phyloP scores from a whole-genome alignment of 2,888 invertebrate species.

The Drosophila percnosoma region DNA sequence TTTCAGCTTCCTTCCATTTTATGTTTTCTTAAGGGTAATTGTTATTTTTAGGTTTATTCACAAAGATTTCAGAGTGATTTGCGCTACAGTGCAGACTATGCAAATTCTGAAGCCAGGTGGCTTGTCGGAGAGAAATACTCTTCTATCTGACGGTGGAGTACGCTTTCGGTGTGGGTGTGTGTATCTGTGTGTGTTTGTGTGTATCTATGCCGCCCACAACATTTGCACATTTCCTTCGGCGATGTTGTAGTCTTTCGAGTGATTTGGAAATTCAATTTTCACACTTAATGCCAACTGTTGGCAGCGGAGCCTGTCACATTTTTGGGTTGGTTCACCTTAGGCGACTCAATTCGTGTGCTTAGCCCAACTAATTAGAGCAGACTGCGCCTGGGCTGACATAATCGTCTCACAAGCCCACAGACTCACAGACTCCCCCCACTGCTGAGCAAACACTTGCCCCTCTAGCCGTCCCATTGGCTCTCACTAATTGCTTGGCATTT shows the following conservation, averaged over 20 bases:
- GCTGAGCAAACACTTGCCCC: neutral
- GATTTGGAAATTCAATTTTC: constrained; percentile 79
- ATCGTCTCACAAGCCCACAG: constrained; percentile 23
- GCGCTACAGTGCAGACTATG: constrained; percentile 60
- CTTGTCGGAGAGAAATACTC: constrained; percentile 31
- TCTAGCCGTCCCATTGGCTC: constrained; percentile 10
- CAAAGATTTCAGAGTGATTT: neutral
- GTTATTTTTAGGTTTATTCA: neutral
- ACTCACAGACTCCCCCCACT: neutral
- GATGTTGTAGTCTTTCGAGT: constrained; percentile 59
- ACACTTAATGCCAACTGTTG: constrained; percentile 75
- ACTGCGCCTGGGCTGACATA: constrained; percentile 49
- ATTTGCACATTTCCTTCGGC: constrained; percentile 73
- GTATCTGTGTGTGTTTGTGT: neutral
- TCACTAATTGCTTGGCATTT: constrained; percentile 75
- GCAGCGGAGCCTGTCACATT: constrained; percentile 8
- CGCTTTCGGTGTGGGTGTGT: neutral
- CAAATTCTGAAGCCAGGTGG: constrained; percentile 68
- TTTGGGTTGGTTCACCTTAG: constrained; percentile 38
- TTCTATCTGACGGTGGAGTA: constrained; percentile 37
- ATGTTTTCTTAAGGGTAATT: neutral
- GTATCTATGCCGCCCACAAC: constrained; percentile 57
- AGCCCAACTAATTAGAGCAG: constrained; percentile 72
- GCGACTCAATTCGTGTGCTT: constrained; percentile 70
- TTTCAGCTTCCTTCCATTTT: neutral